Base-by-base conservation (phyloP, 2,113 vertebrate genomes). In the Apodemus sylvaticus region DNA sequence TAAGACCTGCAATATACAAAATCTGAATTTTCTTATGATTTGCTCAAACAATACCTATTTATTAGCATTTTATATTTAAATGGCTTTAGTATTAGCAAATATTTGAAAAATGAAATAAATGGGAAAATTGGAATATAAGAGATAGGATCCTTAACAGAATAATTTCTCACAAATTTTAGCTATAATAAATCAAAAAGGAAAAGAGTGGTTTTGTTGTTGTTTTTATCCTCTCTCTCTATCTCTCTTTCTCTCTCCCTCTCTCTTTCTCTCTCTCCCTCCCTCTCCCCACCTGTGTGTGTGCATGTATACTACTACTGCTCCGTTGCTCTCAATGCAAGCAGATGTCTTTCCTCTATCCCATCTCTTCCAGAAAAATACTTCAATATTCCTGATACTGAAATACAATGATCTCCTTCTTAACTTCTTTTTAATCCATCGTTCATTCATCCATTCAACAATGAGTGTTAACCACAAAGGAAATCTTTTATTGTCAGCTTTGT, bases 1-100 rank as follows among this genome's bases (percentile, higher is more conserved):
- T 93, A 94, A 96, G 90, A 86, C 86, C 34, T 81, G 42, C 66
- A 97, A 95, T 91, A 97, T 39, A 89, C 96, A 94, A 97, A 98
- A 97, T 86, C 91, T 97, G 51, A 34, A 95, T 87, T 93, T 90
- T 71, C 12, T 88, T 76, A 51, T 94, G 96, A 91, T 39, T 9
- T 92, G 16, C 85, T 96, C 95, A 97, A 96, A 77, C 19, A 96
- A 4, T 93, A 66, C 45, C 13, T 53, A 90, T 36, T 51, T 92
- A 95, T 95, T 78, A 58, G 34, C 78, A 92, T 55, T 83, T 91
- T 95, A 64, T 20, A 83, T 7, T 74, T 64, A 58, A 87, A 94
- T 48, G 42, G 5, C 4, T 55, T 82, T 91, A 20, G n/a, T 6
- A 89, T 36, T 11, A 91, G 88, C 42, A 76, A 58, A 73, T 55